Base-by-base conservation (phyloP, 2,888 invertebrate genomes). In the Anthophora plumipes region DNA sequence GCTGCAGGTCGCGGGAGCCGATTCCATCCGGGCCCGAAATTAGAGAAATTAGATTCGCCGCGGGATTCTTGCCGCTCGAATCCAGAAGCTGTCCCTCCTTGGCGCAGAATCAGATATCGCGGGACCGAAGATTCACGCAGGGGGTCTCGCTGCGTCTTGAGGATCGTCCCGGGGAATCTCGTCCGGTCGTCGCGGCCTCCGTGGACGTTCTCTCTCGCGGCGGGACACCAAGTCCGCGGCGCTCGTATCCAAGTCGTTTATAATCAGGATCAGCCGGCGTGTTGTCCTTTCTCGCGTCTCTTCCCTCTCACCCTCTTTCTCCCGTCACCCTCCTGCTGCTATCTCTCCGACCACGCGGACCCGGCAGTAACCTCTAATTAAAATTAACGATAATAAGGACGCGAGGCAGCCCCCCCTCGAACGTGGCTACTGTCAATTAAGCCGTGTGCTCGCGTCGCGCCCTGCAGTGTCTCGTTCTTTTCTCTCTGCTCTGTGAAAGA, bases 301-400 rank as follows among this genome's bases (percentile, higher is more conserved):
- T 75, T 86, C 77, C 80, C 82, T 83, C 85, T 82, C 80, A 54
- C 46, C 59, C 70, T 43, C 67, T 46, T 46, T 77, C 59, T 69
- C 55, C 57, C 71, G 64, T 4, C 31, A 82, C 81, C 84, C 72
- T 83, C 88, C 89, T 83, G 89, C 87, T 85, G 90, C 70, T 88
- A 31, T 72, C 82, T 85, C 86, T 78, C 79, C 46, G 41, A 5
- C 69, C 64, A 31, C 31, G 69, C 54, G 73, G 82, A 88, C 83
- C 82, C 87, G 80, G 87, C 88, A 87, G 87, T 90, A 88, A 85
- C 81, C 86, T 85, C 89, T 91, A 92, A 92, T 91, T 91, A 90
- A 92, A 92, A 91, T 90, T 90, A 92, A 92, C 88, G 91, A 89
- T 91, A 91, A 92, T 91, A 89, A 89, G 90, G 82, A 82, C 71